Evolutionary conservation across 2,888 invertebrate genomes (phyloP), one percentile per base, ranked within the genome.

Genomic region (Amiota mariae): DNA sequence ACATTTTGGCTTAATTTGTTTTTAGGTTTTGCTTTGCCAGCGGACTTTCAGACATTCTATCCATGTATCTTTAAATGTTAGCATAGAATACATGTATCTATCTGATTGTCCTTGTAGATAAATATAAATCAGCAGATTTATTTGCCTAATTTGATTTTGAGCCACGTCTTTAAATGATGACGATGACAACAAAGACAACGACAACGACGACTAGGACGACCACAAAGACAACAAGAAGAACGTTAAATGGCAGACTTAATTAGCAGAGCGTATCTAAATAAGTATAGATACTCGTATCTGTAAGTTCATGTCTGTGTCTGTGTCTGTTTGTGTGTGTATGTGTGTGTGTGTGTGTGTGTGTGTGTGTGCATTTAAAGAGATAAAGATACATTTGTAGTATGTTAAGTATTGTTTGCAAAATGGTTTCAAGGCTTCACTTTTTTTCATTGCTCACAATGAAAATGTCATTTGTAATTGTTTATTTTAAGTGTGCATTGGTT

Each of bases 81-180:
- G 54, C n/a, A 13, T 46, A 46, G 15, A 18, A 4, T n/a, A n/a
- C n/a, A n/a, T 63, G 59, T 11, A 6, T 63, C 46, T 63, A 13
- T 63, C 11, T 63, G 18, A 11, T 15, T 59, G 59, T 59, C 18
- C 20, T 12, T 59, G 59, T 59, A 10, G 77, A 85, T 85, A 85
- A 85, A 85, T 85, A 82, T 80, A 84, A 86, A 83, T 83, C 86
- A 85, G 86, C 83, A 83, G 82, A 83, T 83, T 83, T 83, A 85
- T 83, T 82, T 77, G 79, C 72, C 86, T 83, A 83, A 83, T 86
- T 86, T 86, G 83, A 85, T 86, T 86, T 86, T 86, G 83, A 86
- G 81, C 79, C 67, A n/a, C 24, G 11, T 46, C 24, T 12, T 24
- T 46, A 36, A 63, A 63, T 63, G 13, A 36, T 54, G 36, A 36